phyloP scores from a whole-genome alignment of 2,888 invertebrate species.

The Drosophila subsilvestris region DNA sequence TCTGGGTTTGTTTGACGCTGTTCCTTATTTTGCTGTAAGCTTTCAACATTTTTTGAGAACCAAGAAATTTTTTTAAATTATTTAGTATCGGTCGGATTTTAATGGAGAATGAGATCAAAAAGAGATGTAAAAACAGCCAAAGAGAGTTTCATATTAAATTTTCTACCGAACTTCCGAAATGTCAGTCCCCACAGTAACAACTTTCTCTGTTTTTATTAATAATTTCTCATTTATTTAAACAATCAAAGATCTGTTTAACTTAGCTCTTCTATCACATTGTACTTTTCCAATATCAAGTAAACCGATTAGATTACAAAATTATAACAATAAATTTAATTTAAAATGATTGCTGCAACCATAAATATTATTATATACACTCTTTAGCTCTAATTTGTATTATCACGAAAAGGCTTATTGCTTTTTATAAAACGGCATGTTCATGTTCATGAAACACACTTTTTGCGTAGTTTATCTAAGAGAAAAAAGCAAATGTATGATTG shows the following conservation, averaged over 20 bases:
- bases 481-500: conserved; percentile 30
- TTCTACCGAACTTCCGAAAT: too few relatives aligned
- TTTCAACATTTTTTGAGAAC: too few relatives aligned
- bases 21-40: background rate
- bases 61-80: too few relatives aligned
- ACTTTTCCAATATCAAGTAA: background rate
- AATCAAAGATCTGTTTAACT: background rate
- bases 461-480: conserved; percentile 94
- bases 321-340: background rate
- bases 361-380: conserved; percentile 20
- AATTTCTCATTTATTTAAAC: background rate
- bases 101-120: background rate
- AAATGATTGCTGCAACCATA: conserved; percentile 34
- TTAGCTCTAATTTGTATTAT: conserved; percentile 42
- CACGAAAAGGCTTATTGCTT: conserved; percentile 40
- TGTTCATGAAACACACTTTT: conserved; percentile 93
- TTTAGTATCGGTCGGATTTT: background rate
- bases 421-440: conserved; percentile 84
- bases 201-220: background rate
- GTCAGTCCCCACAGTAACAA: too few relatives aligned
- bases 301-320: background rate
- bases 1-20: background rate
- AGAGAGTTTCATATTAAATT: background rate
- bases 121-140: background rate
- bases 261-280: background rate